phyloP scores from a whole-genome alignment of 2,113 vertebrate genomes.

The Excalfactoria chinensis region DNA sequence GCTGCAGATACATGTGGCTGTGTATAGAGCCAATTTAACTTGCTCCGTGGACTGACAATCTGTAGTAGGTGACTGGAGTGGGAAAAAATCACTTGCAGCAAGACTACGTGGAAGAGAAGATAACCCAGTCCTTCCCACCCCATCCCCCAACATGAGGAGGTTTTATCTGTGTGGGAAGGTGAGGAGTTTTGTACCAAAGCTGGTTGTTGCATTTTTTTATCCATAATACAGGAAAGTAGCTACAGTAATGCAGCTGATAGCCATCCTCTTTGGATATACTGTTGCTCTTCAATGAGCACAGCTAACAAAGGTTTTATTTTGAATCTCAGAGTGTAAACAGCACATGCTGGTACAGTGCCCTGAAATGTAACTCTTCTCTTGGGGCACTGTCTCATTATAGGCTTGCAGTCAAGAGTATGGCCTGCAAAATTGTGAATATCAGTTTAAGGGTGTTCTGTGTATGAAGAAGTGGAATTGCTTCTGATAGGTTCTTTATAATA shows the following conservation, averaged over 20 bases:
- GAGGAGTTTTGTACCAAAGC: background rate
- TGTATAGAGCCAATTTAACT: background rate
- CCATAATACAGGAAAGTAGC: background rate
- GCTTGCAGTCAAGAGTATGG: background rate
- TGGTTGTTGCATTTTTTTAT: background rate
- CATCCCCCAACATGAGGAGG: background rate
- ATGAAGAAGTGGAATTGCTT: too few relatives aligned
- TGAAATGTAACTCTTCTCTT: background rate
- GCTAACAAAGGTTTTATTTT: background rate
- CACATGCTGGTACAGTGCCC: background rate
- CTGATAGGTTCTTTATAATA: too few relatives aligned
- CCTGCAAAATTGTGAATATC: background rate
- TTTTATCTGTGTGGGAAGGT: background rate
- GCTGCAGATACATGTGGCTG: background rate
- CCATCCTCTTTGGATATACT: background rate
- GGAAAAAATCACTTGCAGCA: background rate
- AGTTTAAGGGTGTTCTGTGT: background rate
- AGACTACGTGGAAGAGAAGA: background rate
- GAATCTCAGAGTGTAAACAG: background rate
- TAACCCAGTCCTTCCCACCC: background rate
- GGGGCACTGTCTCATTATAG: background rate
- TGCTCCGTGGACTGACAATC: rapidly evolving
- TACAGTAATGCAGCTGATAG: background rate
- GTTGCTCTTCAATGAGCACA: background rate
- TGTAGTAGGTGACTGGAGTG: background rate